Conservation (phyloP, 2,113 vertebrate genomes). For the Pyrgilauda ruficollis region DNA sequence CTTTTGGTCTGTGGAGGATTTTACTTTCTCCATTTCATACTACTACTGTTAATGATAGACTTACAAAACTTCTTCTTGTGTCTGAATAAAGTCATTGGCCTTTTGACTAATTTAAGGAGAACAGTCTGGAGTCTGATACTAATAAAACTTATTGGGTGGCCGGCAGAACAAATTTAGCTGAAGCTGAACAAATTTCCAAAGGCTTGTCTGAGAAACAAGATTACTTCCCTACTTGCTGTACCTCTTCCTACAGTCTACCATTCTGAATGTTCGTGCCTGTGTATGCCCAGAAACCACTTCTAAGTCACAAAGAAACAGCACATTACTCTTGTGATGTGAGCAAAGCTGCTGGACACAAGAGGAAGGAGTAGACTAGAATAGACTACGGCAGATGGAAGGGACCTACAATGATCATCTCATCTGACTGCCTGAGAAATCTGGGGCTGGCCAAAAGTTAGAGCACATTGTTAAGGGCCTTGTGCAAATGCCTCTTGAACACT, state of each 20-base stretch:
- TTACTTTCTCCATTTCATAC: slow-evolving; percentile 13
- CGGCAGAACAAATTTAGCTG: neutral
- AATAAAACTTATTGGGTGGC: slow-evolving; percentile 59
- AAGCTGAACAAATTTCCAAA: slow-evolving; percentile 29
- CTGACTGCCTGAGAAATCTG: neutral
- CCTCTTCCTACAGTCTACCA: neutral
- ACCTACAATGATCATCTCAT: neutral
- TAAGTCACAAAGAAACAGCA: neutral
- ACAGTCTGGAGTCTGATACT: slow-evolving; percentile 37
- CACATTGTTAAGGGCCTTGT: neutral
- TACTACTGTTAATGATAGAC: neutral
- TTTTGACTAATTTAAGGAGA: slow-evolving; percentile 35
- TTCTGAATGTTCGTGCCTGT: neutral
- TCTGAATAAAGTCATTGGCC: slow-evolving; percentile 3
- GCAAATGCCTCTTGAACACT: neutral
- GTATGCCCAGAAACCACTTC: neutral
- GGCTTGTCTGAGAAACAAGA: neutral
- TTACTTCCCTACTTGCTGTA: neutral
- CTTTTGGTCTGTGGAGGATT: neutral
- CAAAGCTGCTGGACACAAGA: neutral
- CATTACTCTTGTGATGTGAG: neutral
- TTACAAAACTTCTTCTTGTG: neutral
- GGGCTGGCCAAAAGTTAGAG: neutral
- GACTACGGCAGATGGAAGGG: neutral
- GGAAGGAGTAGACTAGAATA: neutral